Conservation (phyloP, 53 echinoderm and acorn worm genomes). For the Patiria pectinifera region DNA sequence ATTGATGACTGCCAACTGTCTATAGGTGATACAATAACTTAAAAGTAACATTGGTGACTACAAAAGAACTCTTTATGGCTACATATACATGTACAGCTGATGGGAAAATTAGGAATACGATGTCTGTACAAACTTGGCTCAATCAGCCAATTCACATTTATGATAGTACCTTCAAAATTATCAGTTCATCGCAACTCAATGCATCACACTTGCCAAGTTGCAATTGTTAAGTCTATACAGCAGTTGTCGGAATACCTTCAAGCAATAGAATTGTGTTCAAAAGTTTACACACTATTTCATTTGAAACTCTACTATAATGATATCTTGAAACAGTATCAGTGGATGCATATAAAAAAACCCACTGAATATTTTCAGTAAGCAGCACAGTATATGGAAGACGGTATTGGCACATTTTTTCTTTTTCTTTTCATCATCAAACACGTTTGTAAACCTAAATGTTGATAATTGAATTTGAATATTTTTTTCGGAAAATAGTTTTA, state of each 20-base stretch:
- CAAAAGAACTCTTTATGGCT: background rate
- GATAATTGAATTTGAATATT: background rate
- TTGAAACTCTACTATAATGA: background rate
- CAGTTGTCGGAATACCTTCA: background rate
- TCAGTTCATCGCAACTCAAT: too few species aligned
- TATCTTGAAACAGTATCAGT: background rate
- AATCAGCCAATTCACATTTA: background rate
- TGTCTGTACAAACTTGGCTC: background rate
- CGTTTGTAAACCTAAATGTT: background rate
- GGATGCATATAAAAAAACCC: background rate
- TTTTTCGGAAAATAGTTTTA: too few species aligned
- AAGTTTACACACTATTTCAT: background rate
- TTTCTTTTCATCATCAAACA: background rate
- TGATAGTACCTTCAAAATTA: background rate
- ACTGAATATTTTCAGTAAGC: background rate
- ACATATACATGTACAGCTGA: background rate
- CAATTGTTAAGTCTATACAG: too few species aligned
- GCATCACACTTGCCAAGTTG: background rate
- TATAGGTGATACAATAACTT: background rate
- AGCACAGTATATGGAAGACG: constrained; percentile 54
- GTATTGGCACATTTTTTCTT: constrained; percentile 33
- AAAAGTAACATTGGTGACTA: background rate
- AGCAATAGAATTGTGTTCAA: background rate
- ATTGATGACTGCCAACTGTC: background rate
- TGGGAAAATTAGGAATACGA: background rate